A percentile compares a stretch with the other conserved stretches of the same genome.
These are phyloP conservation scores for Fabriciana adippe DNA, from an alignment of 2,888 invertebrate species.

Conservation along the genomic window DNA sequence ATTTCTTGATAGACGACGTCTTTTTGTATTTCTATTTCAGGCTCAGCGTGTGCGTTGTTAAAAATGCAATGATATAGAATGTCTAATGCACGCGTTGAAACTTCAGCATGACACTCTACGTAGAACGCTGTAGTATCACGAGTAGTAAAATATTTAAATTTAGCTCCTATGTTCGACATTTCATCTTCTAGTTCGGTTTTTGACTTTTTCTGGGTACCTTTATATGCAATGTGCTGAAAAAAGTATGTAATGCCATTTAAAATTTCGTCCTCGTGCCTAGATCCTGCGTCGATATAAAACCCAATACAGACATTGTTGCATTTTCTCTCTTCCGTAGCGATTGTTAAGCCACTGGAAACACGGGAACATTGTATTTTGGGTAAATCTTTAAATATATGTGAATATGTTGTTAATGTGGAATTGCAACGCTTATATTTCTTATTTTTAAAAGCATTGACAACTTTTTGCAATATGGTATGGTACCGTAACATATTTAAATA, in stretches of 20 bases:
- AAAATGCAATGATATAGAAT: conserved; percentile 97
- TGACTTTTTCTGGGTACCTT: conserved; percentile 87
- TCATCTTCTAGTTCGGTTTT: conserved; percentile 93
- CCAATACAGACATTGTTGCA: conserved; percentile 78
- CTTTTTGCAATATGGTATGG: conserved; percentile 1
- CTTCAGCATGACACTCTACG: conserved; percentile 94
- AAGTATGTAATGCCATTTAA: conserved; percentile 70
- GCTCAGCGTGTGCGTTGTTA: conserved; percentile 82
- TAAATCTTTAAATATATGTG: conserved; percentile 80
- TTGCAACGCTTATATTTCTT: conserved; percentile 79
- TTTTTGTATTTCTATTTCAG: conserved; percentile 64
- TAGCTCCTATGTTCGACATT: conserved; percentile 97
- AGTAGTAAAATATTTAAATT: conserved; percentile 97
- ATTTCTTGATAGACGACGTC: conserved; percentile 61
- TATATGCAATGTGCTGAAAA: conserved; percentile 69
- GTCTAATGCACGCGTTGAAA: conserved; percentile 93
- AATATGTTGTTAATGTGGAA: conserved; percentile 80
- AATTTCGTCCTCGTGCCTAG: conserved; percentile 57
- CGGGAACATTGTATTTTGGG: conserved; percentile 91
- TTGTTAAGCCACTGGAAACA: conserved; percentile 91
- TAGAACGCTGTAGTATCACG: conserved; percentile 98
- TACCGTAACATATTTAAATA: conserved; percentile 3
- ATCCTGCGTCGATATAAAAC: conserved; percentile 62
- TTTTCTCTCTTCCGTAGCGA: conserved; percentile 96
- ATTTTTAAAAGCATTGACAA: conserved; percentile 44